A percentile compares a stretch with the other conserved stretches of the same genome.
Conservation (phyloP, 2,797 vertebrate species). For the Chaunax sp. region DNA sequence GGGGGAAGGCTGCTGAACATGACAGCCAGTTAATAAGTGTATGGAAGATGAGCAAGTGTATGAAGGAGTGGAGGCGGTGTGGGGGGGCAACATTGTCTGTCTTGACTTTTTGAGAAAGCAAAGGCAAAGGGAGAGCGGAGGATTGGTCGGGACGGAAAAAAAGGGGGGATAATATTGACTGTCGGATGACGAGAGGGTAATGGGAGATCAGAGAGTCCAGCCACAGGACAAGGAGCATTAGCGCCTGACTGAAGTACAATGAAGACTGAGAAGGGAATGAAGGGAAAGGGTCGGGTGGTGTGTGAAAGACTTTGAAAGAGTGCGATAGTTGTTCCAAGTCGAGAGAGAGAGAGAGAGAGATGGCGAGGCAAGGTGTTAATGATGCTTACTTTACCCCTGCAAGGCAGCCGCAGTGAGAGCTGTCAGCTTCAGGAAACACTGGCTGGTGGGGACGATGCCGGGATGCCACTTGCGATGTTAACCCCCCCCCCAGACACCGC, state of each 20-base stretch:
- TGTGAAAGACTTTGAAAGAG: conserved; percentile 16
- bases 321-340: conserved; percentile 6
- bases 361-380: conserved; percentile 53
- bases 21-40: conserved; percentile 80
- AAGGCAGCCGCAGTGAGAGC: conserved; percentile 56
- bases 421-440: conserved; percentile 61
- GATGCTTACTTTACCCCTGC: conserved; percentile 66
- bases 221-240: conserved; percentile 61
- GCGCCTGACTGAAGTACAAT: conserved; percentile 58
- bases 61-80: conserved; percentile 12
- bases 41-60: conserved; percentile 58
- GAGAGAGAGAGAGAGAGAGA: conserved; percentile 31
- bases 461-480: conserved; percentile 42
- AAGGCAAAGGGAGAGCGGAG: conserved; percentile 5
- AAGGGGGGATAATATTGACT: conserved; percentile 56
- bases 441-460: conserved; percentile 46
- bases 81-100: conserved; percentile 29
- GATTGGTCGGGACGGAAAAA: conserved; percentile 12
- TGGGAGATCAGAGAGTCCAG: conserved; percentile 67
- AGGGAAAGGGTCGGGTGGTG: conserved; percentile 9
- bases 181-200: conserved; percentile 66
- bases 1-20: conserved; percentile 72
- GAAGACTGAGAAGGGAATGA: conserved; percentile 45
- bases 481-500: conserved; percentile 46
- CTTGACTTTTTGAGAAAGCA: conserved; percentile 56